Conservation (phyloP, 2,888 invertebrate genomes). For the Euplagia quadripunctaria region DNA sequence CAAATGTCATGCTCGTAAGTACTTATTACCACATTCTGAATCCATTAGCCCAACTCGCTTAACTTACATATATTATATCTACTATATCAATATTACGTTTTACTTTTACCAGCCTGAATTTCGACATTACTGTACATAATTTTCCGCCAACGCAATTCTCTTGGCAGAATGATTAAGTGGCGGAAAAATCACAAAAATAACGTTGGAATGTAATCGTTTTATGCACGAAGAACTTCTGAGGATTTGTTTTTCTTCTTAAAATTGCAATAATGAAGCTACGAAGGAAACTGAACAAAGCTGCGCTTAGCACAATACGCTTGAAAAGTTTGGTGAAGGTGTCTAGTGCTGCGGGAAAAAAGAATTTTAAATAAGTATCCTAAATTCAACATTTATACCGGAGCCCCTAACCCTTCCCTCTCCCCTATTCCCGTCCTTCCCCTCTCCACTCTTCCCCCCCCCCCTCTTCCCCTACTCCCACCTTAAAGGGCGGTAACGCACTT, state of each 20-base stretch:
- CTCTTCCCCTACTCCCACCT: too few species aligned
- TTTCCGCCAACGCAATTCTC: not conserved
- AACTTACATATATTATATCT: not conserved
- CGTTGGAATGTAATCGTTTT: not conserved
- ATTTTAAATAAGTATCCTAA: not conserved
- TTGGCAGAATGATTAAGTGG: not conserved
- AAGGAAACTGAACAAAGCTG: not conserved
- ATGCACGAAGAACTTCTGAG: not conserved
- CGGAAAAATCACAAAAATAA: not conserved
- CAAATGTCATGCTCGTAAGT: too few species aligned
- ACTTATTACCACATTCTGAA: not conserved
- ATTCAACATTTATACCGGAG: too few species aligned
- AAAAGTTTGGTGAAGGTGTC: not conserved
- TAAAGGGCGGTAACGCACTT: too few species aligned
- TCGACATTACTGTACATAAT: conserved; percentile 1
- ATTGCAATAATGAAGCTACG: not conserved
- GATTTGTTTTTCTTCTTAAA: not conserved
- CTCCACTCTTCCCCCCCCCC: too few species aligned
- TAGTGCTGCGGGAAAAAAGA: not conserved
- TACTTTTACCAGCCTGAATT: conserved; percentile 1
- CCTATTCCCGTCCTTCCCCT: too few species aligned
- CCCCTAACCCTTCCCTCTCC: too few species aligned
- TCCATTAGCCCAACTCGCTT: not conserved
- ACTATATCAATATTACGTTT: not conserved
- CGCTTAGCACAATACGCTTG: not conserved